Percentiles rank a stretch among this genome's conserved stretches.
Evolutionary conservation across 2,888 invertebrate species (phyloP).

Genomic region (Xestoiulus laeticollis): DNA sequence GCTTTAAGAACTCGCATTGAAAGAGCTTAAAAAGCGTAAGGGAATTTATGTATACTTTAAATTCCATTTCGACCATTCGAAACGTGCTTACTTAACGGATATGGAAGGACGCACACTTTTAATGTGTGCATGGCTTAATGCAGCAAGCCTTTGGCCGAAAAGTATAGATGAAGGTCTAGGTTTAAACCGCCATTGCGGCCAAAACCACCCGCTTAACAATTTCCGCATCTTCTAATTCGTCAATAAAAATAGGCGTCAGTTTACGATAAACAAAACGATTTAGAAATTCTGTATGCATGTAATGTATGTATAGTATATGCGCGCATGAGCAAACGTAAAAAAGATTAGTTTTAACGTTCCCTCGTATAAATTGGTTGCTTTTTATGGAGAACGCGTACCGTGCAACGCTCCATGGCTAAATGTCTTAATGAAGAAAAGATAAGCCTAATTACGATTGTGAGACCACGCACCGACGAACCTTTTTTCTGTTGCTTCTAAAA

Average conservation of each 20-base stretch:
- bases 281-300: too few relatives aligned
- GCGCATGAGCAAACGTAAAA: neutral
- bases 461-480: neutral
- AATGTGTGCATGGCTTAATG: too few relatives aligned
- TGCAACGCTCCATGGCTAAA: neutral
- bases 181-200: neutral
- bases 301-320: neutral
- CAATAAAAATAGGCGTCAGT: neutral
- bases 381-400: too few relatives aligned
- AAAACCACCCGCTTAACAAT: neutral
- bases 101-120: too few relatives aligned
- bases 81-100: too few relatives aligned
- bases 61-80: too few relatives aligned
- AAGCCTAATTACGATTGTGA: slow-evolving; percentile 1
- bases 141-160: neutral
- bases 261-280: neutral
- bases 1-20: too few relatives aligned
- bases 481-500: neutral
- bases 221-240: neutral
- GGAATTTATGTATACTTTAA: too few relatives aligned
- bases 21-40: too few relatives aligned
- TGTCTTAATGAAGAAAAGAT: slow-evolving; percentile 1
- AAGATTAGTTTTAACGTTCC: neutral
- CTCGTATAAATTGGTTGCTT: neutral
- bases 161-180: too few relatives aligned